These are phyloP conservation scores for Ruditapes philippinarum DNA, from an alignment of 1,140 invertebrate genomes.

Conservation along the genomic window DNA sequence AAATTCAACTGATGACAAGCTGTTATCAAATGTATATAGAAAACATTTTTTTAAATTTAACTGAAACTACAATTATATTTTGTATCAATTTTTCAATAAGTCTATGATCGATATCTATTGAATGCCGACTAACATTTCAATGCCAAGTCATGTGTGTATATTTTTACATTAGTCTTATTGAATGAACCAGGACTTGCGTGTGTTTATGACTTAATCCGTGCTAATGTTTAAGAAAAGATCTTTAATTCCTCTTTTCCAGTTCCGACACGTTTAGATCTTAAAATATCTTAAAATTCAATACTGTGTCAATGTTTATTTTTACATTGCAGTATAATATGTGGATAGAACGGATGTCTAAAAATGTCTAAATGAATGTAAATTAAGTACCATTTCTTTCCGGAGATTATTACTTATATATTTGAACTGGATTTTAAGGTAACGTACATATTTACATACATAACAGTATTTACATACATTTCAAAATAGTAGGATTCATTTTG, in stretches of 20 bases:
- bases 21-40: too few species aligned
- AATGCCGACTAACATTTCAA: not conserved
- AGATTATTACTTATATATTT: too few species aligned
- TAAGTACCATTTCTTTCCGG: too few species aligned
- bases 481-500: too few species aligned
- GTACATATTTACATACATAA: too few species aligned
- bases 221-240: not conserved
- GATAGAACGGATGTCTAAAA: too few species aligned
- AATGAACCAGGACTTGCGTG: not conserved
- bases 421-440: too few species aligned
- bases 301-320: not conserved
- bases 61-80: too few species aligned
- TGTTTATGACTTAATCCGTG: not conserved
- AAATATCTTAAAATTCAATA: not conserved
- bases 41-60: too few species aligned
- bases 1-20: too few species aligned
- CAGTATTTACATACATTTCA: too few species aligned
- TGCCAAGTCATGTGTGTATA: not conserved
- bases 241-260: not conserved
- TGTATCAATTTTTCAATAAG: not conserved
- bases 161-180: not conserved
- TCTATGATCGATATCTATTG: not conserved
- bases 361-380: too few species aligned
- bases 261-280: not conserved
- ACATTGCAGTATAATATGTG: not conserved